Conservation (phyloP, 2,888 invertebrate species). For the Harpalus rufipes region DNA sequence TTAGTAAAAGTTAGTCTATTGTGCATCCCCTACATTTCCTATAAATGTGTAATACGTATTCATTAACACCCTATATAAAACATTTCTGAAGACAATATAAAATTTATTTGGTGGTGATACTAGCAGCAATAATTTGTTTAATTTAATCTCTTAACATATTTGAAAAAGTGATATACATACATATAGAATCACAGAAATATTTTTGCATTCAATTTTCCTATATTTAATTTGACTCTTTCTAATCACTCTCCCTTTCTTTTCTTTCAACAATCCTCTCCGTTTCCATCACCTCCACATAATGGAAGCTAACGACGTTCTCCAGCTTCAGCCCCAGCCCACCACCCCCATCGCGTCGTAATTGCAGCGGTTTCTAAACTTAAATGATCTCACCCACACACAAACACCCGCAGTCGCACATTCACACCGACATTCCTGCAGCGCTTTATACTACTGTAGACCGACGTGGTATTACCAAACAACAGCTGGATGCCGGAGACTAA, state of each 20-base stretch:
- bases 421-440: neutral
- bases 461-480: constrained; percentile 1
- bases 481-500: neutral
- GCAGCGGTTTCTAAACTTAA: constrained; percentile 27
- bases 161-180: no score
- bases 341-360: constrained; percentile 9
- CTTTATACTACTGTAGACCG: neutral
- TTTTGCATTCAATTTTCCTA: no score
- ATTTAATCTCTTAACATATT: no score
- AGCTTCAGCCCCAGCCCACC: neutral
- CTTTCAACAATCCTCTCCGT: neutral
- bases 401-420: neutral
- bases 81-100: no score
- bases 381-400: constrained; percentile 25
- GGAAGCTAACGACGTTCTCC: constrained; percentile 13
- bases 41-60: no score
- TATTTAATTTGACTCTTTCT: neutral
- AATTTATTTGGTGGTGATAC: no score
- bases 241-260: neutral
- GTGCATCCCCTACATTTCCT: no score
- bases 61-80: no score
- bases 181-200: no score
- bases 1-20: no score
- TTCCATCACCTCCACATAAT: constrained; percentile 8
- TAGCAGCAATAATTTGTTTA: no score